phyloP scores from a whole-genome alignment of 1,140 invertebrate species.

The Hylyphantes graminicola region DNA sequence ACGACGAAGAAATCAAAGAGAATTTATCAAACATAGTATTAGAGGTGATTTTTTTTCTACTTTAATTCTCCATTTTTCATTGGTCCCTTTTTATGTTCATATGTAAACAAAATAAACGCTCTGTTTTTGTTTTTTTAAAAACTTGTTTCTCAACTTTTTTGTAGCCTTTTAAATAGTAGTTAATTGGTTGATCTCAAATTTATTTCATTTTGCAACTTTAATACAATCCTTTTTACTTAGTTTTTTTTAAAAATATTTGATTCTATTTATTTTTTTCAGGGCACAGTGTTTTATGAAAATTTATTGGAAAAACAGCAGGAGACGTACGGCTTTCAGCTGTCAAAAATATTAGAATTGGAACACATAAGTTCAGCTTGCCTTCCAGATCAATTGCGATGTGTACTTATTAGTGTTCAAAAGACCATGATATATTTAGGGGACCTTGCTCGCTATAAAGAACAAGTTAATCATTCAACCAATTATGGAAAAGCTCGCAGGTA shows the following conservation, averaged over 20 bases:
- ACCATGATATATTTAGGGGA: constrained; percentile 90
- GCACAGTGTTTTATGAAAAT: constrained; percentile 81
- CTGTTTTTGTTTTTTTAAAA: too few relatives aligned
- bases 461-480: constrained; percentile 81
- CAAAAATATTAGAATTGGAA: constrained; percentile 65
- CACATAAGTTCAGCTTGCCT: constrained; percentile 72
- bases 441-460: constrained; percentile 88
- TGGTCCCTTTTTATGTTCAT: neutral
- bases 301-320: constrained; percentile 80
- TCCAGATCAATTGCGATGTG: constrained; percentile 78
- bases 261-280: constrained; percentile 69
- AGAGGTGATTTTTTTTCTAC: constrained; percentile 69
- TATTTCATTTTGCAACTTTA: neutral
- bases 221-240: neutral
- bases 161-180: too few relatives aligned
- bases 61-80: neutral
- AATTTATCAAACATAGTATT: constrained; percentile 80
- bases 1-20: constrained; percentile 73
- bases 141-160: neutral
- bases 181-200: neutral
- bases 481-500: constrained; percentile 82
- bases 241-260: too few relatives aligned
- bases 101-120: neutral
- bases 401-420: constrained; percentile 86
- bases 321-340: constrained; percentile 80